These are phyloP conservation scores for Phylloscopus trochilus DNA, from an alignment of 2,113 vertebrate genomes.

Conservation along the genomic window DNA sequence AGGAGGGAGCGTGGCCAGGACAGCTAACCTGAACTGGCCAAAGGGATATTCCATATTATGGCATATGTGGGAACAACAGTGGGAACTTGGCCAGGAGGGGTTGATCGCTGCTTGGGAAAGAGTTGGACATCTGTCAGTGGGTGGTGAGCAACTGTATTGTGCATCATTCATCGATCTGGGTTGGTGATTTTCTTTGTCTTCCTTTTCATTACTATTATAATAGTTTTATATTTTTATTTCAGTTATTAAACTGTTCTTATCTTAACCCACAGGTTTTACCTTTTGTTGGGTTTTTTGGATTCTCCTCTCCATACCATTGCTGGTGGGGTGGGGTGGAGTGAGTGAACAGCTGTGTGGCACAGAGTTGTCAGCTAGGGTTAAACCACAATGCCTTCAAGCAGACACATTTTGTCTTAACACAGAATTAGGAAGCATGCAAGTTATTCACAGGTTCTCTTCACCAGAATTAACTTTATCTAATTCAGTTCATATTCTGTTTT, in stretches of 20 bases:
- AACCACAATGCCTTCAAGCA: neutral
- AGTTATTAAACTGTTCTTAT: neutral
- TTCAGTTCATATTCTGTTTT: neutral
- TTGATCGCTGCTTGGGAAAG: neutral
- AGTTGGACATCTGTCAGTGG: neutral
- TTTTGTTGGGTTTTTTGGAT: rapidly evolving
- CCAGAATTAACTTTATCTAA: neutral
- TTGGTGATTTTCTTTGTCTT: neutral
- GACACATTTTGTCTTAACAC: neutral
- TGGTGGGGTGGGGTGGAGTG: too few species aligned
- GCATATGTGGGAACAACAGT: rapidly evolving
- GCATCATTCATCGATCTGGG: neutral
- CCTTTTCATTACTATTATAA: neutral
- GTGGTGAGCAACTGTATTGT: neutral
- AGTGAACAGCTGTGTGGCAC: neutral
- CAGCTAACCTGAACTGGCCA: neutral
- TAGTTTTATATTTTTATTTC: neutral
- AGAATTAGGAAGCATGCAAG: neutral
- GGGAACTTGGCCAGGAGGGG: neutral
- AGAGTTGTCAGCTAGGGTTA: neutral
- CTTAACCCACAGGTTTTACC: neutral
- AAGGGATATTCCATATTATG: neutral
- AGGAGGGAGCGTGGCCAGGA: neutral
- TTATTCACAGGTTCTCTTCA: neutral
- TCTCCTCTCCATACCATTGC: neutral